Evolutionary conservation across 1,140 invertebrate species (phyloP), one percentile per base, ranked within the genome.

Genomic region (Cydia strobilella): DNA sequence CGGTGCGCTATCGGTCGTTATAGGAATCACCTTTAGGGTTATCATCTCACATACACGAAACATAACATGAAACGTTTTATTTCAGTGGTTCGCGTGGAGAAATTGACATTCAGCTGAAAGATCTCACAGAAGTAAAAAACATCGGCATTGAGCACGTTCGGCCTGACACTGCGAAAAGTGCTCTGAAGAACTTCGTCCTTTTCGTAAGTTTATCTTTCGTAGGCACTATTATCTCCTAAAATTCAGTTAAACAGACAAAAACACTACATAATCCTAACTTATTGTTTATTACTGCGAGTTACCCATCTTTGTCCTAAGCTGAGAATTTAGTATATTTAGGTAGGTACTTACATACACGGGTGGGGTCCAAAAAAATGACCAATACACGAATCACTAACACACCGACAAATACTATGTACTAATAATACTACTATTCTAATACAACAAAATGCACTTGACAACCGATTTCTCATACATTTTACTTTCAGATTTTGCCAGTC

Each of bases 61-160:
- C n/a, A n/a, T n/a, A 65, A 65, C 9, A 12, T 66, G 1, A 13
- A 6, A 3, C 10, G 35, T 39, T 39, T 65, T 65, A 80, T 84
- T 84, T 62, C 77, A 92, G 90, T 23, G 90, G 90, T 62, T 85
- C 87, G 15, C 75, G 76, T 42, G 90, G 90, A 0, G 89, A 91
- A 83, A 76, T 92, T 18, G 78, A 84, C 35, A 83, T 92, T 72
- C 75, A 86, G 23, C 69, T 91, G 48, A 80, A 84, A 18, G 72
- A 77, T 51, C 76, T 18, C 23, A 72, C 82, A 23, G 20, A 63
- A 31, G 79, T 90, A n/a, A 18, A 45, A 27, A 72, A 75, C 45
- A 23, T 90, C 20, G 88, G 87, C 65, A 72, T 92, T 0, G 89
- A 91, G 78, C 90, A 92, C 75, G 80, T 92, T 20, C 78, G 80